These are phyloP conservation scores for Meteorus colon DNA, from an alignment of 2,888 invertebrate genomes.

Conservation along the genomic window DNA sequence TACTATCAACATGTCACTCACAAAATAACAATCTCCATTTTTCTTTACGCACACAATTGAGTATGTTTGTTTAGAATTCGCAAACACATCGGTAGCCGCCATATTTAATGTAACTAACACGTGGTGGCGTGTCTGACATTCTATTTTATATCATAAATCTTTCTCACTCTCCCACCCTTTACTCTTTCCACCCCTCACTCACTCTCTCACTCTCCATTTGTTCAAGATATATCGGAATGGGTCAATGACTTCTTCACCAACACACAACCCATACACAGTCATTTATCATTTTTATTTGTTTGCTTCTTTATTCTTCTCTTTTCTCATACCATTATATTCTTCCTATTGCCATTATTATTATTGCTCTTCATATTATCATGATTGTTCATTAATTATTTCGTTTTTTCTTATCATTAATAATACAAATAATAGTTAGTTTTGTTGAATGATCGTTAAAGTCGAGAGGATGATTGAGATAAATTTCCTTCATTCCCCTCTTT, in stretches of 20 bases:
- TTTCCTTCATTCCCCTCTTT: not conserved
- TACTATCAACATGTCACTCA: slow-evolving; percentile 45
- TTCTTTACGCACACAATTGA: slow-evolving; percentile 50
- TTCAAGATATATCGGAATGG: slow-evolving; percentile 12
- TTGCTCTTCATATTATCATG: not conserved
- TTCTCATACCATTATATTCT: not conserved
- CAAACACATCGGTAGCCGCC: slow-evolving; percentile 51
- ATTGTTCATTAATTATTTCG: not conserved
- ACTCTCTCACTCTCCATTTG: not conserved
- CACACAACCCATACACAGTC: slow-evolving; percentile 3
- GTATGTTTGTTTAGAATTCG: slow-evolving; percentile 45
- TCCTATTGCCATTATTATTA: not conserved
- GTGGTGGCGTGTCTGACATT: not conserved
- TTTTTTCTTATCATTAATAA: slow-evolving; percentile 9
- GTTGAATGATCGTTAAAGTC: slow-evolving; percentile 16
- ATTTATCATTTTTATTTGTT: slow-evolving; percentile 10
- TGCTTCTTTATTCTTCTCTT: not conserved
- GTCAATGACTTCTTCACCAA: slow-evolving; percentile 14
- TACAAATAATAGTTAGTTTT: slow-evolving; percentile 16
- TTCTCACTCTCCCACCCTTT: not conserved
- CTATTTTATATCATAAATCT: slow-evolving; percentile 10
- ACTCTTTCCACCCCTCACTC: not conserved
- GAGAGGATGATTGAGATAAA: slow-evolving; percentile 1
- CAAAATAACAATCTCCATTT: slow-evolving; percentile 49
- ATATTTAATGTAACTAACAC: slow-evolving; percentile 45